These are phyloP conservation scores for Brachypteracias leptosomus DNA, from an alignment of 2,113 vertebrate species.

Conservation along the genomic window DNA sequence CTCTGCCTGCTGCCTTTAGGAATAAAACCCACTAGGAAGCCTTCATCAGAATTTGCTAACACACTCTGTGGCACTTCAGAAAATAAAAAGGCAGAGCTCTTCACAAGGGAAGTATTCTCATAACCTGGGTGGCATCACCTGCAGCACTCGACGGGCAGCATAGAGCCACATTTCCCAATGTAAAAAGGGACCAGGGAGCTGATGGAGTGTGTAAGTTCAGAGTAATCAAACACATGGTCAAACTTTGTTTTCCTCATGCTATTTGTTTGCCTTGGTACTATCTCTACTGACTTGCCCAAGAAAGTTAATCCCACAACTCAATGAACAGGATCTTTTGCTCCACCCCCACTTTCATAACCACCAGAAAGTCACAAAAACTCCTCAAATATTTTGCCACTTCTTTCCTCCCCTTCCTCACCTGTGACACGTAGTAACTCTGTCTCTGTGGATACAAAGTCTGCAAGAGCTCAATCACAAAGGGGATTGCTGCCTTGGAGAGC, in stretches of 20 bases:
- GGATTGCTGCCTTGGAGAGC: not conserved
- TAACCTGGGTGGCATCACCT: not conserved
- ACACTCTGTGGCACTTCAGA: not conserved
- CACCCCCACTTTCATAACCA: not conserved
- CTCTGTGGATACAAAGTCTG: not conserved
- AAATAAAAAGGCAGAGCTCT: not conserved
- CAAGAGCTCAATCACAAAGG: not conserved
- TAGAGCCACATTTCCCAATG: not conserved
- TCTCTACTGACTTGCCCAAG: not conserved
- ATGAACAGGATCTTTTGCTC: not conserved
- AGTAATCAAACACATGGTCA: not conserved
- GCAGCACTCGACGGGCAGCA: not conserved
- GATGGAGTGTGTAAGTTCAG: not conserved
- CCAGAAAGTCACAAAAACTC: not conserved
- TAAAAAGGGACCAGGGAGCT: not conserved
- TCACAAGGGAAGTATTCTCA: not conserved
- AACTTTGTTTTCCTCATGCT: not conserved
- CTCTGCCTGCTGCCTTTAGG: not conserved
- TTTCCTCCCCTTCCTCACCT: not conserved
- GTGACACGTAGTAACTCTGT: not conserved
- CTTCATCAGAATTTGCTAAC: not conserved
- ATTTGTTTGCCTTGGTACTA: not conserved
- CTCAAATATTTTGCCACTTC: not conserved
- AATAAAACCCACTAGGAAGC: not conserved
- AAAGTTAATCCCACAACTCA: not conserved